Percentiles rank a stretch among this genome's conserved stretches.
phyloP scores from a whole-genome alignment of 2,797 vertebrate species.

The Syndactyla subalaris region DNA sequence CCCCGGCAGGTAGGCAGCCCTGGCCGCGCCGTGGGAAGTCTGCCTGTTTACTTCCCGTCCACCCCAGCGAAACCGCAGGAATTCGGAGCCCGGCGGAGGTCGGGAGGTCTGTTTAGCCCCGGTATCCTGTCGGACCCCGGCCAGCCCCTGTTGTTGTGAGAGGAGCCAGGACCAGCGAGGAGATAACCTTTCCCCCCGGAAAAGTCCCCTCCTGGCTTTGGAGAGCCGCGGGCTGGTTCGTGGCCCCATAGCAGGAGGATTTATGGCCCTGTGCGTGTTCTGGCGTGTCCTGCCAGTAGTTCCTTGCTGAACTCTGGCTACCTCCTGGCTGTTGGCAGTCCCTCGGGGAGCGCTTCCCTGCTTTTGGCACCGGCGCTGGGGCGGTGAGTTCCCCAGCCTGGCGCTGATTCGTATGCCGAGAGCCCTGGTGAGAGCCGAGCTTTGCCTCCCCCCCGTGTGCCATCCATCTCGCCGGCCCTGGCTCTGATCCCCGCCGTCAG shows the following conservation, averaged over 20 bases:
- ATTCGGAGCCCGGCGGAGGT: slow-evolving; percentile 19
- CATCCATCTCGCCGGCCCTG: neutral
- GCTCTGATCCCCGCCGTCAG: neutral
- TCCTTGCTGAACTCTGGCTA: slow-evolving; percentile 41
- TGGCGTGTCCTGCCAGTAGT: slow-evolving; percentile 39
- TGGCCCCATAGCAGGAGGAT: slow-evolving; percentile 13
- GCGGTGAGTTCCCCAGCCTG: neutral
- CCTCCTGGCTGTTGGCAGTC: neutral
- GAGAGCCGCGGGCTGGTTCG: neutral
- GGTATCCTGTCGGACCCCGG: neutral
- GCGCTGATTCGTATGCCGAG: neutral
- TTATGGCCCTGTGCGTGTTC: slow-evolving; percentile 45
- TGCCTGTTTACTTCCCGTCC: slow-evolving; percentile 10
- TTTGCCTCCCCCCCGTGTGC: neutral
- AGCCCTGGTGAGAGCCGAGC: neutral
- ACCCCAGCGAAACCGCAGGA: slow-evolving; percentile 33
- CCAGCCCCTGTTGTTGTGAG: neutral
- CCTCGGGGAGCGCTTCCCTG: neutral
- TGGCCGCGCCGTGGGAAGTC: neutral
- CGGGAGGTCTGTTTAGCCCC: slow-evolving; percentile 6
- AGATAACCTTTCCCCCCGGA: slow-evolving; percentile 46
- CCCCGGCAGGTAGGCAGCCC: neutral
- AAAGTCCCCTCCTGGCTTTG: neutral
- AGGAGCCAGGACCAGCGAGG: neutral
- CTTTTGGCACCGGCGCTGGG: neutral